phyloP scores from a whole-genome alignment of 2,888 invertebrate genomes.

The Phymatocera aterrima region DNA sequence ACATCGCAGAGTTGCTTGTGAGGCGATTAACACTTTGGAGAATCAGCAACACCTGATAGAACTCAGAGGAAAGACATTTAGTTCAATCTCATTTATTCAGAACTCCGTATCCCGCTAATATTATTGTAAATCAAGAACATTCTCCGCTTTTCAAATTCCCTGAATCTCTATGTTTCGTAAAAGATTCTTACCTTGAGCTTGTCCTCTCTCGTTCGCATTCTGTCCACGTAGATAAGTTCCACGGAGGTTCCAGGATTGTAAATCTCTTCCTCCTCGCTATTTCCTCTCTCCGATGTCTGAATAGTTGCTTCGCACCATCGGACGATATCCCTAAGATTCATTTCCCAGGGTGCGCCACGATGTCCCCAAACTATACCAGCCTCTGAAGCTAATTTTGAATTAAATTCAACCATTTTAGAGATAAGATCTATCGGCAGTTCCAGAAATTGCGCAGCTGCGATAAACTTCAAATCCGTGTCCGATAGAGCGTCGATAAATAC shows the following conservation, averaged over 20 bases:
- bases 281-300: constrained; percentile 55
- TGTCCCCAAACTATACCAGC: constrained; percentile 84
- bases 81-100: not conserved
- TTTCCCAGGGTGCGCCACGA: constrained; percentile 95
- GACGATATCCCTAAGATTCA: constrained; percentile 95
- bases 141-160: too few species aligned
- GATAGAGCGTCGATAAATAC: constrained; percentile 79
- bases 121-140: too few species aligned
- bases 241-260: constrained; percentile 80
- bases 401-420: constrained; percentile 87
- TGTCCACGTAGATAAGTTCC: constrained; percentile 88
- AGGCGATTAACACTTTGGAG: too few species aligned
- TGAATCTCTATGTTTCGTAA: too few species aligned
- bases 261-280: constrained; percentile 21
- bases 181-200: constrained; percentile 82
- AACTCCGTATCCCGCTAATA: too few species aligned
- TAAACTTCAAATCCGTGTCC: constrained; percentile 74
- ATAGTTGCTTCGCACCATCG: constrained; percentile 92
- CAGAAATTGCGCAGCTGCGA: constrained; percentile 82
- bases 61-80: too few species aligned
- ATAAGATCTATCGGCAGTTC: constrained; percentile 79
- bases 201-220: constrained; percentile 90
- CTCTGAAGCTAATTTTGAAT: constrained; percentile 81
- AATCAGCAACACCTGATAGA: too few species aligned
- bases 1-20: too few species aligned